phyloP scores from a whole-genome alignment of 2,113 vertebrate species.

The Anolis sagrei region DNA sequence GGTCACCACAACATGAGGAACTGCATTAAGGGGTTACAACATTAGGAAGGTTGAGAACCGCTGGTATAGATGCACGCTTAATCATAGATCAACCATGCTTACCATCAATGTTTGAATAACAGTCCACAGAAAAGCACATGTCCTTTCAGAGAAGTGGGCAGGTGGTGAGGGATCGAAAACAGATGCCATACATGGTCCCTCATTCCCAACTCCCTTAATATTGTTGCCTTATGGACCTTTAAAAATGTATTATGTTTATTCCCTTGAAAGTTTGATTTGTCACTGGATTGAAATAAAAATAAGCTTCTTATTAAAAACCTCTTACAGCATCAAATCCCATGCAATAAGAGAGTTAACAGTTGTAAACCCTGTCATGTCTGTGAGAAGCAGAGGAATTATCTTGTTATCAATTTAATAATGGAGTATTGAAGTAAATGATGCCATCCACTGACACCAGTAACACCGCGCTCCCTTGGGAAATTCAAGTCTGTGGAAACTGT shows the following conservation, averaged over 20 bases:
- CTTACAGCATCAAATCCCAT: conserved; percentile 77
- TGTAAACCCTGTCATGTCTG: conserved; percentile 82
- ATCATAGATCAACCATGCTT: not conserved
- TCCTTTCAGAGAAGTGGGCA: conserved; percentile 32
- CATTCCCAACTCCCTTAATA: conserved; percentile 31
- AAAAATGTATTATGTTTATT: conserved; percentile 44
- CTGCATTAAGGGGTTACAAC: too few species aligned
- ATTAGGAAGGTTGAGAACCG: too few species aligned
- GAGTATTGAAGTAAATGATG: conserved; percentile 85
- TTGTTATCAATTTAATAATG: conserved; percentile 93
- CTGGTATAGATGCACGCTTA: too few species aligned
- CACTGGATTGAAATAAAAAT: conserved; percentile 74
- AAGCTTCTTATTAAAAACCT: conserved; percentile 80
- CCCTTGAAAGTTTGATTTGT: conserved; percentile 59
- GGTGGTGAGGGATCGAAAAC: not conserved
- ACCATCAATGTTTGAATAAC: conserved; percentile 27
- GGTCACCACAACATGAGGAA: too few species aligned
- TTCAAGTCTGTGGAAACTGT: conserved; percentile 86
- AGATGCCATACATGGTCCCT: not conserved
- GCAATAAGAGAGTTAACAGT: conserved; percentile 81
- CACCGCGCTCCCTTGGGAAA: conserved; percentile 88
- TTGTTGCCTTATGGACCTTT: conserved; percentile 25
- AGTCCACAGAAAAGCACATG: accelerated
- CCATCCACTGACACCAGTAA: conserved; percentile 85
- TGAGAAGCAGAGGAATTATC: conserved; percentile 85